A percentile compares a stretch with the other conserved stretches of the same genome.
phyloP scores from a whole-genome alignment of 2,888 invertebrate genomes.

The Agriopis aurantiaria region DNA sequence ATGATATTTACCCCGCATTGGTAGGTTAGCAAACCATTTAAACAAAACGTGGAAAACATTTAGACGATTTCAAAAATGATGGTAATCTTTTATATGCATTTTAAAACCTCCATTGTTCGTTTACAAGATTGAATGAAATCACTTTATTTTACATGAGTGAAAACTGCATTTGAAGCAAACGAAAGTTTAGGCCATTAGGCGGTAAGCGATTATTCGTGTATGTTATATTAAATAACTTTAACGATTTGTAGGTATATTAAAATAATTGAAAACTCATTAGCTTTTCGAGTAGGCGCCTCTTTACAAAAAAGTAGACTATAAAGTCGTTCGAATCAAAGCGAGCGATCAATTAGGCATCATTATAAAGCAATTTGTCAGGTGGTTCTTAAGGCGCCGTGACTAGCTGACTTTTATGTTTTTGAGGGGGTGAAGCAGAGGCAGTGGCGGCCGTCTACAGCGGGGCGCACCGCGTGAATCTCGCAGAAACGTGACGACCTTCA shows the following conservation, averaged over 20 bases:
- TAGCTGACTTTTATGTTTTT: no score
- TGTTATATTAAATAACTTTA: constrained; percentile 28
- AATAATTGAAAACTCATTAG: constrained; percentile 38
- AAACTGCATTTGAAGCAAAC: constrained; percentile 18
- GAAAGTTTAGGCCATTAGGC: constrained; percentile 23
- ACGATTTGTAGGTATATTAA: constrained; percentile 15
- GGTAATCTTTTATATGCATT: constrained; percentile 6
- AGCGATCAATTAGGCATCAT: constrained; percentile 71
- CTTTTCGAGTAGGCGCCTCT: constrained; percentile 29
- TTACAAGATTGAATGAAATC: constrained; percentile 18
- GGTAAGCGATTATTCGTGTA: constrained; percentile 32
- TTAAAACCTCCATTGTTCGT: constrained; percentile 16
- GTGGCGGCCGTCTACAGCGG: no score
- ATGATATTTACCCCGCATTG: neutral
- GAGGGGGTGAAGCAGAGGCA: no score
- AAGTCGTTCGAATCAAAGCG: constrained; percentile 56
- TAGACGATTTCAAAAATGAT: neutral
- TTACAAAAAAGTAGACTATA: constrained; percentile 39
- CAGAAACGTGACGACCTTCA: no score
- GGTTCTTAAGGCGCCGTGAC: no score
- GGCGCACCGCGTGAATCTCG: no score
- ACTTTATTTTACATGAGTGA: constrained; percentile 17
- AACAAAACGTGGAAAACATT: neutral
- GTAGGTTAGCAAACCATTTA: neutral
- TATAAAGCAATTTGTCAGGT: constrained; percentile 75